phyloP scores from a whole-genome alignment of 2,797 vertebrate genomes.

The Oreonectes daqikongensis region DNA sequence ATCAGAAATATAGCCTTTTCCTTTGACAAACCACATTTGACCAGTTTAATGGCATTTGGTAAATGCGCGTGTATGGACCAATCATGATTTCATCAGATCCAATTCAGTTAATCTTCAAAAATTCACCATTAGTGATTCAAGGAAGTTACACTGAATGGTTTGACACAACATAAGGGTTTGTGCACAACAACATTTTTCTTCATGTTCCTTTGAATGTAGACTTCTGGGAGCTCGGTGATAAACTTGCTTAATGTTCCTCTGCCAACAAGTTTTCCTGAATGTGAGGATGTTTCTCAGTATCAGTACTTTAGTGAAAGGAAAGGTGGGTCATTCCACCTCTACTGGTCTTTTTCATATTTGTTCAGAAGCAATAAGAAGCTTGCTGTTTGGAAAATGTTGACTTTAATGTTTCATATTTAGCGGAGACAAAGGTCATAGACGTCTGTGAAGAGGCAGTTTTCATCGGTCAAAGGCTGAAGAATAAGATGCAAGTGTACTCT shows the following conservation, averaged over 20 bases:
- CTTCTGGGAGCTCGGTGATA: conserved; percentile 71
- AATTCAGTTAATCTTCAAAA: background rate
- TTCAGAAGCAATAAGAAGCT: background rate
- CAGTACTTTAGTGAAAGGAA: conserved; percentile 73
- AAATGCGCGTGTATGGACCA: background rate
- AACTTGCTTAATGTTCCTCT: conserved; percentile 80
- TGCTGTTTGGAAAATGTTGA: background rate
- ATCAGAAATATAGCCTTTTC: too few relatives aligned
- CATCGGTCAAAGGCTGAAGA: conserved; percentile 83
- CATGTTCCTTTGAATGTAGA: conserved; percentile 19
- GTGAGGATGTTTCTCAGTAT: conserved; percentile 67
- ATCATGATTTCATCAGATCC: background rate
- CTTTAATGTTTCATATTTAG: conserved; percentile 10
- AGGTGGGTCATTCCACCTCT: conserved; percentile 67
- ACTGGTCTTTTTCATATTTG: background rate
- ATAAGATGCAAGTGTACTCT: conserved; percentile 91
- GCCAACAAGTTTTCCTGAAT: conserved; percentile 75
- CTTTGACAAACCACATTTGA: background rate
- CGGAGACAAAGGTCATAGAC: conserved; percentile 64
- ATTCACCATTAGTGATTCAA: background rate
- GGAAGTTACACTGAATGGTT: too few relatives aligned
- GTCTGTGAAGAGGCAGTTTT: conserved; percentile 72
- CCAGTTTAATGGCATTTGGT: background rate
- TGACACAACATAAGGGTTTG: background rate
- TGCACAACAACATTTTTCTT: background rate